phyloP scores from a whole-genome alignment of 2,797 vertebrate genomes.

The Phataginus tricuspis region DNA sequence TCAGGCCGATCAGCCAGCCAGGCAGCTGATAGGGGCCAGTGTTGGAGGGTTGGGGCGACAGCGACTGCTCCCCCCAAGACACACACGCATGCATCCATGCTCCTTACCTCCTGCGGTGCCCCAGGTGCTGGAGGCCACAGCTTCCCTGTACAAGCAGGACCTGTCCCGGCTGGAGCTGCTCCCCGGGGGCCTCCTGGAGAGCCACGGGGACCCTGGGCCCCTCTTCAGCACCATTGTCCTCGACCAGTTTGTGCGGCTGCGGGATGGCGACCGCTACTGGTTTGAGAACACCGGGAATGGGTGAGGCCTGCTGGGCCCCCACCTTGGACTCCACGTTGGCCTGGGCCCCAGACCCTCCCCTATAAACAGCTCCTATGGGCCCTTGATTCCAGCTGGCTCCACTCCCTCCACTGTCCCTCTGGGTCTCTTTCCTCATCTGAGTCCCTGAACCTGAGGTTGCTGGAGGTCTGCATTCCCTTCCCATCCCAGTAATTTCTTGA shows the following conservation, averaged over 20 bases:
- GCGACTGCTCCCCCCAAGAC: not conserved
- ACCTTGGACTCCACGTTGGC: not conserved
- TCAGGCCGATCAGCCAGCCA: not conserved
- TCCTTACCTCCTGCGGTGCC: not conserved
- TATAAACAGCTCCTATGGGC: not conserved
- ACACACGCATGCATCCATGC: not conserved
- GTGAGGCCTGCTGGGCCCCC: conserved; percentile 82
- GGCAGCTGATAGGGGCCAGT: not conserved
- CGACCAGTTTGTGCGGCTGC: conserved; percentile 94
- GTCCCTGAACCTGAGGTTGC: not conserved
- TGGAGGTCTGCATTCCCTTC: not conserved
- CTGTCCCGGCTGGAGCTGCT: conserved; percentile 92
- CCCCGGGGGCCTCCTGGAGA: conserved; percentile 93
- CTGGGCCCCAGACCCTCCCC: not conserved
- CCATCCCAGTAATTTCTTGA: not conserved
- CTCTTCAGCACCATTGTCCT: conserved; percentile 92
- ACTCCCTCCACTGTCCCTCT: not conserved
- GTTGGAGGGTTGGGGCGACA: not conserved
- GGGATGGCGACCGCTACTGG: conserved; percentile 98
- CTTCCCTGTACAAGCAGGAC: conserved; percentile 89
- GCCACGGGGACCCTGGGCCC: conserved; percentile 84
- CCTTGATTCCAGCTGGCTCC: not conserved
- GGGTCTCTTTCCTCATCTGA: not conserved
- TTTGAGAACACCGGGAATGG: conserved; percentile 96
- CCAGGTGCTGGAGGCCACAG: conserved; percentile 79